These are phyloP conservation scores for Nomada ruficornis DNA, from an alignment of 2,888 invertebrate species.

Conservation along the genomic window DNA sequence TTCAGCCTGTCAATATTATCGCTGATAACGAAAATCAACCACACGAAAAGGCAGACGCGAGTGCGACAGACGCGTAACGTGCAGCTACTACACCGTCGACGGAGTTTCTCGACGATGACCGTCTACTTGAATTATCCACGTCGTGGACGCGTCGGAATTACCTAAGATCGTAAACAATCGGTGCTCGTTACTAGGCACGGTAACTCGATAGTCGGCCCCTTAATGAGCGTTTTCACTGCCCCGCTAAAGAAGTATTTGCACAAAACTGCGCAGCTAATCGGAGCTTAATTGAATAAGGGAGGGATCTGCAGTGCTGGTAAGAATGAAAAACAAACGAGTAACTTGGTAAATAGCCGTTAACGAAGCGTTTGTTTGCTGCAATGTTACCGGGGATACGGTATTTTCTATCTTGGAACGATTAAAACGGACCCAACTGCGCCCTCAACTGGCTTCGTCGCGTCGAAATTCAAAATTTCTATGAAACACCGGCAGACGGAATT, in stretches of 20 bases:
- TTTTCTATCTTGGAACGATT: constrained; percentile 37
- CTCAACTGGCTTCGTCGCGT: too few species aligned
- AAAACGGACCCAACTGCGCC: constrained; percentile 11
- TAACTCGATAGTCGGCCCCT: constrained; percentile 66
- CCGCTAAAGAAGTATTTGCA: constrained; percentile 68
- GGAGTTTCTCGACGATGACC: neutral
- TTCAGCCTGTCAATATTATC: constrained; percentile 1
- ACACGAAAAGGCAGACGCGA: neutral
- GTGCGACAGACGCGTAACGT: neutral
- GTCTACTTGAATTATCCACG: constrained; percentile 20
- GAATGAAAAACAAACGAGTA: constrained; percentile 66
- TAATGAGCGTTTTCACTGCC: constrained; percentile 70
- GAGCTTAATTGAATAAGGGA: constrained; percentile 71
- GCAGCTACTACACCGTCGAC: neutral
- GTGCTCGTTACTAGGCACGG: constrained; percentile 64
- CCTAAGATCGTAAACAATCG: constrained; percentile 69
- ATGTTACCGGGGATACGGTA: constrained; percentile 35
- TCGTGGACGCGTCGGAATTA: constrained; percentile 38
- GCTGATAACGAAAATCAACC: neutral
- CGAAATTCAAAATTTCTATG: too few species aligned
- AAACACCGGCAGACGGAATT: too few species aligned
- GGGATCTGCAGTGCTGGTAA: constrained; percentile 30
- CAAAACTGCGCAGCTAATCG: constrained; percentile 71
- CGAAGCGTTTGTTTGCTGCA: constrained; percentile 56
- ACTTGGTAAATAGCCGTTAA: constrained; percentile 66